Evolutionary conservation across 1,140 invertebrate species (phyloP).

Genomic region (Cherax quadricarinatus): DNA sequence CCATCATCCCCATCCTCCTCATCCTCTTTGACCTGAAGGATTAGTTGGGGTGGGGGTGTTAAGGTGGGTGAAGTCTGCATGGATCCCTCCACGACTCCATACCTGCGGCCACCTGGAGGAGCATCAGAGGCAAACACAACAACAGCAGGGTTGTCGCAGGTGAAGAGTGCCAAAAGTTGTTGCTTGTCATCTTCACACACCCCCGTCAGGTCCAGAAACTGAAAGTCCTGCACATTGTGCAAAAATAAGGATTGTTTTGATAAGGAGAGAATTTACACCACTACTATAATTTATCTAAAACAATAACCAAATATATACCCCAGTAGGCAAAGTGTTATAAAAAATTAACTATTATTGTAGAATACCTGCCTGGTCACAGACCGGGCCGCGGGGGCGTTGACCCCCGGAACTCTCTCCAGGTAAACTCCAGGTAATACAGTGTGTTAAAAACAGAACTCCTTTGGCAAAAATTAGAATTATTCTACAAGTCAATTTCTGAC

Average conservation of each 20-base stretch:
- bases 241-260: background rate
- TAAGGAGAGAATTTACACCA: background rate
- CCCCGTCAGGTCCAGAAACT: constrained; percentile 59
- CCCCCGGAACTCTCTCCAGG: too few relatives aligned
- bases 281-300: background rate
- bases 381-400: too few relatives aligned
- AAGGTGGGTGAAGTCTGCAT: background rate
- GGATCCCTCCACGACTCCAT: background rate
- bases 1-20: background rate
- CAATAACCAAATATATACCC: background rate
- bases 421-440: too few relatives aligned
- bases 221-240: constrained; percentile 30
- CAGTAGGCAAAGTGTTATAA: background rate
- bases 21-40: constrained; percentile 26
- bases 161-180: constrained; percentile 45
- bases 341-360: too few relatives aligned
- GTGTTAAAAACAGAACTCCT: too few relatives aligned
- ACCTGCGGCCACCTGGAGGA: background rate
- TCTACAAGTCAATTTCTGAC: too few relatives aligned
- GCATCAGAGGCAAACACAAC: constrained; percentile 41
- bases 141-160: constrained; percentile 48
- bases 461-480: too few relatives aligned
- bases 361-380: too few relatives aligned
- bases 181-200: constrained; percentile 53
- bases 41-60: constrained; percentile 7